Base-by-base conservation (phyloP, 2,888 invertebrate species). In the Galerucella pusilla region DNA sequence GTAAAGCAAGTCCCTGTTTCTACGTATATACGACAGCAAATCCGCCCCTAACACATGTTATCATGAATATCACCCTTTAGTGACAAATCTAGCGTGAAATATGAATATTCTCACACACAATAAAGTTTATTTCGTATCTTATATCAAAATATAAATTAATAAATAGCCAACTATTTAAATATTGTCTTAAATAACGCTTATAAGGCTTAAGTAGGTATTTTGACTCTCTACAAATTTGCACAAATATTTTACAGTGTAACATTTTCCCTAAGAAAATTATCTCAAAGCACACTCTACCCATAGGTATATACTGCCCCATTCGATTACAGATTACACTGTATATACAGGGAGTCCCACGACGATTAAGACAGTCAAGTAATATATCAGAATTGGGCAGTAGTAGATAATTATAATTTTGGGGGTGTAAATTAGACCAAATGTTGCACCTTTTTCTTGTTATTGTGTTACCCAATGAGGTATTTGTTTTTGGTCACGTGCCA, bases 81-180 rank as follows among this genome's bases (percentile, higher is more conserved):
- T 66, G 74, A 65, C 70, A 75, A 81, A 81, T 81, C 80, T 78
- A 74, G 73, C 81, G 79, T 81, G 79, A 81, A 81, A 81, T 81
- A 81, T 81, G 81, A 81, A 80, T 79, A 76, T 73, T 60, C 76
- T 68, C 73, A 71, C 73, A 65, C 46, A 42, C 64, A 65, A 79
- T 78, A 75, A 72, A 68, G 63, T 71, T 65, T 75, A 57, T 72
- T 71, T 72, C 64, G 74, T 65, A 59, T 42, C 59, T 57, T 28
- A 54, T 49, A 54, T 25, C 16, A 20, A 71, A 67, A 60, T 66
- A 57, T 60, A 45, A 66, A 59, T 49, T 72, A 72, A 72, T 72
- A 66, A 66, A 66, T 72, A n/a, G 54, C 66, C n/a, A 49, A 20
- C 20, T 20, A 20, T 20, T 20, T 20, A 20, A 20, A 20, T 20